A percentile compares a stretch with the other conserved stretches of the same genome.
These are phyloP conservation scores for Patella ulyssiponensis DNA, from an alignment of 2,888 invertebrate genomes.

Conservation along the genomic window DNA sequence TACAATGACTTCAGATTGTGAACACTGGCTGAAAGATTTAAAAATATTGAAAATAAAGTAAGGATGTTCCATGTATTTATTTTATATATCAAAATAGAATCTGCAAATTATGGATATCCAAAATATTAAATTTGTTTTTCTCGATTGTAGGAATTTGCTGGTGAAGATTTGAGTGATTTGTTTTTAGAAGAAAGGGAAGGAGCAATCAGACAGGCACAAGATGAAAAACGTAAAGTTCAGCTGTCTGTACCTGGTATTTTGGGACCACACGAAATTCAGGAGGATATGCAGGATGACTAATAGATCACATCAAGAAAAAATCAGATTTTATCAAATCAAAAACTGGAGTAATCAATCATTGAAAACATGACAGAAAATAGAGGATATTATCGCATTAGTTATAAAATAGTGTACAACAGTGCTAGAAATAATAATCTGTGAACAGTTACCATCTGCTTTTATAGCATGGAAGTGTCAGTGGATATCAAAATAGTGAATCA, in stretches of 20 bases:
- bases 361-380: too few relatives aligned
- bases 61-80: not conserved
- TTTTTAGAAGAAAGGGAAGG: constrained; percentile 96
- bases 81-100: not conserved
- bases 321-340: too few relatives aligned
- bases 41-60: not conserved
- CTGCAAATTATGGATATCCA: not conserved
- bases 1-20: too few relatives aligned
- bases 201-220: constrained; percentile 89
- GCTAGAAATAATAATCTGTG: too few relatives aligned
- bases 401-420: too few relatives aligned
- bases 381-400: too few relatives aligned
- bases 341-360: too few relatives aligned
- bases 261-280: constrained; percentile 71
- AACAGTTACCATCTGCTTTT: too few relatives aligned
- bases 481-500: too few relatives aligned
- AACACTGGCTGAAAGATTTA: too few relatives aligned
- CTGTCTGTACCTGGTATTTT: constrained; percentile 93
- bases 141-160: constrained; percentile 90
- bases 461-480: too few relatives aligned
- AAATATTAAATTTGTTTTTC: constrained; percentile 22
- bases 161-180: constrained; percentile 97
- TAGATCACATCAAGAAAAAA: too few relatives aligned
- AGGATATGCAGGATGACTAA: constrained; percentile 70
- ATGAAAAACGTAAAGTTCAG: constrained; percentile 93